Evolutionary conservation across 2,888 invertebrate species (phyloP).

Genomic region (Rhogogaster chlorosoma): DNA sequence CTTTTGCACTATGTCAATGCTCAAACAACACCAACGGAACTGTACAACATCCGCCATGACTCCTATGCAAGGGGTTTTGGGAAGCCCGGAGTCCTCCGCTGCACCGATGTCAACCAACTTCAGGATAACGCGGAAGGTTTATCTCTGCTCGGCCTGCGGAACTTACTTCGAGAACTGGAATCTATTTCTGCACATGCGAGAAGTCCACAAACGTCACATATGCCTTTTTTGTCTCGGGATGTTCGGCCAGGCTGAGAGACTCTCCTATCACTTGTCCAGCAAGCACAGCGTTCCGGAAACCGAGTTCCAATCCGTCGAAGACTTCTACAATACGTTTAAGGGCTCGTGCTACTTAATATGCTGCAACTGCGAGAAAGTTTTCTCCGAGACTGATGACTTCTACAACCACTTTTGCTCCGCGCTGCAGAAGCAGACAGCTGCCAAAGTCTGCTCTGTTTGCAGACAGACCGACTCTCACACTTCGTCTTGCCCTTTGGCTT

Average conservation of each 20-base stretch:
- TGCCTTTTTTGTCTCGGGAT: constrained; percentile 92
- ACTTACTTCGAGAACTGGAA: constrained; percentile 94
- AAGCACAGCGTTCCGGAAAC: constrained; percentile 89
- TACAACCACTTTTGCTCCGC: constrained; percentile 85
- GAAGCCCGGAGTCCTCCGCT: constrained; percentile 75
- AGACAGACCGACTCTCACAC: constrained; percentile 69
- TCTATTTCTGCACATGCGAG: constrained; percentile 90
- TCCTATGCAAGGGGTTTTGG: constrained; percentile 70
- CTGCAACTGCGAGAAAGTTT: constrained; percentile 89
- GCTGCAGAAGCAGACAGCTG: constrained; percentile 58
- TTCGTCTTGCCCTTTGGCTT: constrained; percentile 67
- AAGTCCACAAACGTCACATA: constrained; percentile 89
- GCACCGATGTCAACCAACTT: constrained; percentile 78
- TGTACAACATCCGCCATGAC: constrained; percentile 78
- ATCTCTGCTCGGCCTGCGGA: constrained; percentile 89
- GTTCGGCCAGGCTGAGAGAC: constrained; percentile 89
- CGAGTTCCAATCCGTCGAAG: constrained; percentile 84
- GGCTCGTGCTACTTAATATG: constrained; percentile 89
- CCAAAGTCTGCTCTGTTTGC: constrained; percentile 72
- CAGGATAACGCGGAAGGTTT: constrained; percentile 88
- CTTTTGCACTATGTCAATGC: constrained; percentile 83
- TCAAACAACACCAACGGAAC: constrained; percentile 85
- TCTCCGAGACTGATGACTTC: constrained; percentile 88
- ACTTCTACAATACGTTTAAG: constrained; percentile 83
- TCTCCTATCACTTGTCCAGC: constrained; percentile 87